Percentiles rank a stretch among this genome's conserved stretches.
phyloP scores from a whole-genome alignment of 2,113 vertebrate species.

The Zosterops japonicus region DNA sequence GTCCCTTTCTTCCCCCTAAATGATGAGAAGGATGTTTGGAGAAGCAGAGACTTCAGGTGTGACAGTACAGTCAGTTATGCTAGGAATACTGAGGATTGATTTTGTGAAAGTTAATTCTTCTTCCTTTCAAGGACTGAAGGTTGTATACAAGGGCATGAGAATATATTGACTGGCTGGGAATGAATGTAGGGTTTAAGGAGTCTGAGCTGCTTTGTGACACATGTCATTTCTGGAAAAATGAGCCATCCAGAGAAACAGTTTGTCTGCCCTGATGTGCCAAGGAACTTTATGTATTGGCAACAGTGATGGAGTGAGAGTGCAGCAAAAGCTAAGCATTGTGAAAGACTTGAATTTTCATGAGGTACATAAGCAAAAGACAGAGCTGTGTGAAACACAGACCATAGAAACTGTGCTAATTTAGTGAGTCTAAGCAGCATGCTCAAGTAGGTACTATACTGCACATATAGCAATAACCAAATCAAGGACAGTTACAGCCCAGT shows the following conservation, averaged over 20 bases:
- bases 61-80: constrained; percentile 22
- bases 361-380: constrained; percentile 3
- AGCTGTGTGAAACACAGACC: neutral
- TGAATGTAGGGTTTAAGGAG: constrained; percentile 67
- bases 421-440: neutral
- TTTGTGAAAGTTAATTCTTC: constrained; percentile 68
- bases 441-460: neutral
- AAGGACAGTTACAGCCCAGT: neutral
- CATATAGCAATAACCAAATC: neutral
- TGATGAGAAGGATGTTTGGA: constrained; percentile 43
- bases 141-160: constrained; percentile 61
- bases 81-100: constrained; percentile 32
- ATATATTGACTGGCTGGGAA: constrained; percentile 67
- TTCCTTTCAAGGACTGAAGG: constrained; percentile 61
- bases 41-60: constrained; percentile 23
- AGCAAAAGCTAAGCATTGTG: constrained; percentile 34
- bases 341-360: constrained; percentile 54
- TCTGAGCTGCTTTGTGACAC: constrained; percentile 71
- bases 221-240: constrained; percentile 77
- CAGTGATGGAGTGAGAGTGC: constrained; percentile 61
- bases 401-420: neutral
- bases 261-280: constrained; percentile 67
- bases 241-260: constrained; percentile 67
- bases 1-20: neutral
- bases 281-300: constrained; percentile 60